These are phyloP conservation scores for Alosa alosa DNA, from an alignment of 2,113 vertebrate species.

Conservation along the genomic window DNA sequence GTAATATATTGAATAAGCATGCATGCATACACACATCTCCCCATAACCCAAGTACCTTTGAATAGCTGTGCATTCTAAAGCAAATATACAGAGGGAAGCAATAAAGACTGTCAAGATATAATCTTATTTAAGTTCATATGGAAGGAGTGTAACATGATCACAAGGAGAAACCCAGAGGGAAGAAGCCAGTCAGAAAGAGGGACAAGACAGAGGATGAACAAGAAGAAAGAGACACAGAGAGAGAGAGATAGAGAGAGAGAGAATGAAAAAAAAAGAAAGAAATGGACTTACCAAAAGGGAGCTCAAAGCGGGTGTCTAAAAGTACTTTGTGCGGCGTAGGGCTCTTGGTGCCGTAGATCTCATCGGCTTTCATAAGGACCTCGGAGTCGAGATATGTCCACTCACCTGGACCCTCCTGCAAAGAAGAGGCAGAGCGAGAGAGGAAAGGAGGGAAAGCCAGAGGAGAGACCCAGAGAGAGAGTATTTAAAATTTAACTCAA, in stretches of 20 bases:
- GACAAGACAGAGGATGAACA: background rate
- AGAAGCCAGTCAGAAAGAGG: no score
- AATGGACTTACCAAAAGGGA: conserved; percentile 85
- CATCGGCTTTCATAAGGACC: conserved; percentile 89
- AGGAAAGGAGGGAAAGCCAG: background rate
- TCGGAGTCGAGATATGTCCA: conserved; percentile 90
- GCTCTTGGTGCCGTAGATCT: conserved; percentile 91
- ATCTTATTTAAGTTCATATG: no score
- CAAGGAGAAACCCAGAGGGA: no score
- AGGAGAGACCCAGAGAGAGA: background rate
- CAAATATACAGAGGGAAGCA: background rate
- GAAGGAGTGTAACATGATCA: no score
- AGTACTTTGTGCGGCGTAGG: conserved; percentile 92
- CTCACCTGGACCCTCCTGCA: conserved; percentile 89
- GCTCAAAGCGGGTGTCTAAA: conserved; percentile 91
- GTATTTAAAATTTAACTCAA: background rate
- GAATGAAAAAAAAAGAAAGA: background rate
- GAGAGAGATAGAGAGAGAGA: background rate
- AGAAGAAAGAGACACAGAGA: background rate
- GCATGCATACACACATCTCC: no score
- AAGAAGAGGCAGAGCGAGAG: background rate
- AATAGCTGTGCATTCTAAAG: background rate
- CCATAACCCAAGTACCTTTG: no score
- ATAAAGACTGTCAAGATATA: background rate
- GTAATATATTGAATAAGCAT: no score